These are phyloP conservation scores for Papilio helenus DNA, from an alignment of 1,140 invertebrate genomes.

Conservation along the genomic window DNA sequence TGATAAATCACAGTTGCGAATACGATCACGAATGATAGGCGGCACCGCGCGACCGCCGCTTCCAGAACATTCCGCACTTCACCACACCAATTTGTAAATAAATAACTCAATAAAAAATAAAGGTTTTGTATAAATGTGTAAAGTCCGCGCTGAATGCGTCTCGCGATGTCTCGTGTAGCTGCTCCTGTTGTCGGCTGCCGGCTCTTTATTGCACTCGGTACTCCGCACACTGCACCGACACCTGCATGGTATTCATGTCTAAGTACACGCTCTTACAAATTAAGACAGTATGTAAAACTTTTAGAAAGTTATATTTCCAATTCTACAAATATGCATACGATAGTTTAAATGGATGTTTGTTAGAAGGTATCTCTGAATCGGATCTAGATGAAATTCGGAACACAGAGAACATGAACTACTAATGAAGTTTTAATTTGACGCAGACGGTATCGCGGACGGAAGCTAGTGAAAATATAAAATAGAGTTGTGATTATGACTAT, in stretches of 20 bases:
- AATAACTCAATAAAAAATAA: slow-evolving; percentile 68
- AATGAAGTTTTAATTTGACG: too few relatives aligned
- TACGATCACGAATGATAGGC: slow-evolving; percentile 78
- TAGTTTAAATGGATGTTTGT: neutral
- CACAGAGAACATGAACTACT: too few relatives aligned
- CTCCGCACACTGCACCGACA: slow-evolving; percentile 62
- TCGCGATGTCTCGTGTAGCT: slow-evolving; percentile 57
- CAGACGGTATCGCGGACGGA: too few relatives aligned
- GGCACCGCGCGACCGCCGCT: slow-evolving; percentile 65
- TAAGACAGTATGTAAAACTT: neutral
- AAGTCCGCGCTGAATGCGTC: slow-evolving; percentile 64
- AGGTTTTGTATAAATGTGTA: slow-evolving; percentile 59
- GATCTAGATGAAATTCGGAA: too few relatives aligned
- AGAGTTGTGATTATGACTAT: too few relatives aligned
- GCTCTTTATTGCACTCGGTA: slow-evolving; percentile 66
- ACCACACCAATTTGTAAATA: slow-evolving; percentile 62
- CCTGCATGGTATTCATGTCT: slow-evolving; percentile 52
- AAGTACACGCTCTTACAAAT: neutral
- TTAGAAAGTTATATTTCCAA: too few relatives aligned
- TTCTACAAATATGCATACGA: too few relatives aligned
- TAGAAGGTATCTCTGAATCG: too few relatives aligned
- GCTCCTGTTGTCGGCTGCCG: slow-evolving; percentile 72
- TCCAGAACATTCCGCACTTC: slow-evolving; percentile 31
- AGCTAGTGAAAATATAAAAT: too few relatives aligned
- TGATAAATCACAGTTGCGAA: slow-evolving; percentile 78